These are phyloP conservation scores for Dermochelys coriacea DNA, from an alignment of 2,797 vertebrate genomes.

Conservation along the genomic window DNA sequence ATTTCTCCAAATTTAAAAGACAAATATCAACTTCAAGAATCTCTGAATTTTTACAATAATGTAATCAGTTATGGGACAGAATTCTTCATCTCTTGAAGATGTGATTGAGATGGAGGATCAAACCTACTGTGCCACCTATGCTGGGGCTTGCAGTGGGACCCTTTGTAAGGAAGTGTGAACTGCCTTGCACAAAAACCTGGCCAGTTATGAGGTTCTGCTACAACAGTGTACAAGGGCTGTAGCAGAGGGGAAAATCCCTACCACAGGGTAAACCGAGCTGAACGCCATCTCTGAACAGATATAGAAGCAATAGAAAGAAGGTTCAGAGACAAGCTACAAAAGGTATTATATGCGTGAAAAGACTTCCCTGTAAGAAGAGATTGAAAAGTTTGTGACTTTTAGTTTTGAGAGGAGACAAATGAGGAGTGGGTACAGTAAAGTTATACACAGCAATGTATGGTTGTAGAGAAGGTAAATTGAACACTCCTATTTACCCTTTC, in stretches of 20 bases:
- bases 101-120: background rate
- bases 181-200: background rate
- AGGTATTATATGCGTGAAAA: slow-evolving; percentile 45
- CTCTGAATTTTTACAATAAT: background rate
- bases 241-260: background rate
- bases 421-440: background rate
- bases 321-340: slow-evolving; percentile 22
- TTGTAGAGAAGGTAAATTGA: background rate
- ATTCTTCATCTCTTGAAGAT: background rate
- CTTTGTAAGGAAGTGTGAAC: background rate
- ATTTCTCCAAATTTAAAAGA: background rate
- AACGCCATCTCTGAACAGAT: background rate
- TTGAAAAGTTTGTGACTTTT: background rate
- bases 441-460: background rate
- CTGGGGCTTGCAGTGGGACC: background rate
- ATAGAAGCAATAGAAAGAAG: slow-evolving; percentile 29
- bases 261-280: no score
- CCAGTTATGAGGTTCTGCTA: background rate
- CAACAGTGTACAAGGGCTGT: background rate
- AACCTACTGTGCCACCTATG: background rate
- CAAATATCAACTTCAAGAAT: background rate
- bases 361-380: no score
- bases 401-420: background rate
- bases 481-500: background rate
- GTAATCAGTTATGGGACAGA: background rate